Conservation (phyloP, 2,888 invertebrate species). For the Nematopogon swammerdamellus region DNA sequence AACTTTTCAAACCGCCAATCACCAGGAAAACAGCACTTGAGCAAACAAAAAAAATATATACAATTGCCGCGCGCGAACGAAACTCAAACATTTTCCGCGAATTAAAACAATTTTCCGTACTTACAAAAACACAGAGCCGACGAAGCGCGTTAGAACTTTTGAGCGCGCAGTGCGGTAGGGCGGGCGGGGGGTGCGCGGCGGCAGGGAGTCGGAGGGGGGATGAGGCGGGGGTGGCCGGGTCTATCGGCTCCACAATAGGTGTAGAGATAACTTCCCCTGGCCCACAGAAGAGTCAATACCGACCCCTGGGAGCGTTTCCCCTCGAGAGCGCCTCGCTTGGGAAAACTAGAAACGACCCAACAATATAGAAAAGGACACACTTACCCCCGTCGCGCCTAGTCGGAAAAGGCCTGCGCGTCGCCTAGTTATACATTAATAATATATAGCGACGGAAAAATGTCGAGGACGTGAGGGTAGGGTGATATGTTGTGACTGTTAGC, state of each 20-base stretch:
- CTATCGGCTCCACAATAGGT: conserved; percentile 50
- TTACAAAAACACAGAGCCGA: not conserved
- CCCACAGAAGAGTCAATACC: conserved; percentile 56
- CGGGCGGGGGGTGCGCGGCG: not conserved
- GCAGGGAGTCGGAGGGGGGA: conserved; percentile 12
- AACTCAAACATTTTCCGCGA: not conserved
- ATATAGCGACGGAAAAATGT: conserved; percentile 53
- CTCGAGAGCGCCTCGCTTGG: conserved; percentile 52
- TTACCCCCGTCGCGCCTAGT: conserved; percentile 22
- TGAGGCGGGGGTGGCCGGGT: conserved; percentile 20
- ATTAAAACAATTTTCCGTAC: not conserved
- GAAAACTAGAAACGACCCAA: conserved; percentile 50
- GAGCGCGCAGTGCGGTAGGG: not conserved
- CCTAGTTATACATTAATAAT: conserved; percentile 54
- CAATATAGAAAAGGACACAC: conserved; percentile 51
- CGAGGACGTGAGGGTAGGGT: conserved; percentile 48
- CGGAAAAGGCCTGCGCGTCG: conserved; percentile 36
- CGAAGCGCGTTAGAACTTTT: not conserved
- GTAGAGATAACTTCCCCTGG: conserved; percentile 52
- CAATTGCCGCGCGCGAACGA: no score
- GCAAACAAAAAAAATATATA: no score
- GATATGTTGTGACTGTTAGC: conserved; percentile 55
- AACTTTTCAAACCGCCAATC: no score
- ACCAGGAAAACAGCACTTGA: no score
- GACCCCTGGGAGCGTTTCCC: conserved; percentile 55